Evolutionary conservation across 2,797 vertebrate genomes (phyloP).

Genomic region (Halcyon leucocephala): DNA sequence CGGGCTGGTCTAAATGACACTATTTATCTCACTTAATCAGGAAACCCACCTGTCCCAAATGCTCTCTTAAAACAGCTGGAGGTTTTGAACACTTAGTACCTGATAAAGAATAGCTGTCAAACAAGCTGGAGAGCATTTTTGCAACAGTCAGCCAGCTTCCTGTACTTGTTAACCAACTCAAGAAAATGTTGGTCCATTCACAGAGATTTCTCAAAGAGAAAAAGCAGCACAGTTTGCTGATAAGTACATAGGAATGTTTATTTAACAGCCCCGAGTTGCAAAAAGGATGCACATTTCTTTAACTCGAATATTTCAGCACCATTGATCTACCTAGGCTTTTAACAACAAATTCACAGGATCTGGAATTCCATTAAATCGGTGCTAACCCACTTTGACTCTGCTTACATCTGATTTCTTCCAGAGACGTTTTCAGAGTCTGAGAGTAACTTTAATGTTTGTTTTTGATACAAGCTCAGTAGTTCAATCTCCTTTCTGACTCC

Average conservation of each 20-base stretch:
- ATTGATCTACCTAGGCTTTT: slow-evolving; percentile 16
- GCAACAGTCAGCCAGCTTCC: neutral
- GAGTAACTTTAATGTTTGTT: neutral
- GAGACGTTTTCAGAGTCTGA: neutral
- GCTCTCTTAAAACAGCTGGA: neutral
- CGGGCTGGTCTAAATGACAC: neutral
- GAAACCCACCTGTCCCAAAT: slow-evolving; percentile 10
- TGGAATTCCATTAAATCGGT: neutral
- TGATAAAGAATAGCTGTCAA: slow-evolving; percentile 7
- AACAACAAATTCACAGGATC: neutral
- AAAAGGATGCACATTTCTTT: neutral
- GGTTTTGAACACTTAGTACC: slow-evolving; percentile 1
- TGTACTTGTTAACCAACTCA: neutral
- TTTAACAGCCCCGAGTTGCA: neutral
- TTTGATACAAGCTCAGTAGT: neutral
- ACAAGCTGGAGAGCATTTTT: neutral
- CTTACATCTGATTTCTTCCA: neutral
- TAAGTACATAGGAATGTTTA: neutral
- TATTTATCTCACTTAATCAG: slow-evolving; percentile 38
- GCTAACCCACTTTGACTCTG: slow-evolving; percentile 18
- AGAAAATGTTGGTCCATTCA: neutral
- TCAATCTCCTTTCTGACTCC: neutral
- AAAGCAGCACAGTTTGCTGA: neutral
- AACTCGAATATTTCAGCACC: neutral
- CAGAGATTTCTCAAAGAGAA: neutral